These are phyloP conservation scores for Trididemnum nubilum DNA, from an alignment of 23 tunicate species.

Conservation along the genomic window DNA sequence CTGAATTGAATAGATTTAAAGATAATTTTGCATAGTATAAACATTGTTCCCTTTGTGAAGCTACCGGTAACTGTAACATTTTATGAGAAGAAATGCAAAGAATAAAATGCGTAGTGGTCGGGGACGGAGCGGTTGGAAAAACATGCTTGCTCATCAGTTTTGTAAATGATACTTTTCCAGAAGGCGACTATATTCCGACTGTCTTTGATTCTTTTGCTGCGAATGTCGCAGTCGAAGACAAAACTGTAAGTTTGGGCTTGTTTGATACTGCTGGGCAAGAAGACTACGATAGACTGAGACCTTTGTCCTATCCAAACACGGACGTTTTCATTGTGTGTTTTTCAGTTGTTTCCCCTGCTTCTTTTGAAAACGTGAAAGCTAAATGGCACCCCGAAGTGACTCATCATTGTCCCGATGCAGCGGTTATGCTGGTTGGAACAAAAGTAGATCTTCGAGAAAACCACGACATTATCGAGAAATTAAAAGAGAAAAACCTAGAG, in stretches of 20 bases:
- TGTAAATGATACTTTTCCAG: constrained; percentile 37
- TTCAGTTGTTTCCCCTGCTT: not conserved
- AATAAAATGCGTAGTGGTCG: constrained; percentile 44
- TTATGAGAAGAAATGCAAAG: constrained; percentile 15
- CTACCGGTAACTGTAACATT: too few species aligned
- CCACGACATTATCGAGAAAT: too few species aligned
- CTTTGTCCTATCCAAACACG: not conserved
- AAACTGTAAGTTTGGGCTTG: constrained; percentile 23
- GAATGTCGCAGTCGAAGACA: constrained; percentile 19
- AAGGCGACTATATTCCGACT: constrained; percentile 54
- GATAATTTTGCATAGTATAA: too few species aligned
- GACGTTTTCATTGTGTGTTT: not conserved
- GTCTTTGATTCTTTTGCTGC: constrained; percentile 57
- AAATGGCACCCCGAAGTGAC: constrained; percentile 1
- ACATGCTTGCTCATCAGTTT: constrained; percentile 46
- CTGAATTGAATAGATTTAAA: too few species aligned
- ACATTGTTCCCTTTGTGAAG: too few species aligned
- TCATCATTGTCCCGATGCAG: constrained; percentile 1
- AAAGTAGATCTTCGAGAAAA: too few species aligned
- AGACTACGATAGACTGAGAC: constrained; percentile 41
- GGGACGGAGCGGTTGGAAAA: constrained; percentile 63
- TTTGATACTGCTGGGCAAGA: constrained; percentile 64
- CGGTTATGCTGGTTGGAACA: too few species aligned
- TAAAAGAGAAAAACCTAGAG: too few species aligned
- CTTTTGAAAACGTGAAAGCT: not conserved